A percentile compares a stretch with the other conserved stretches of the same genome.
Conservation (phyloP, 2,113 vertebrate genomes). For the Ranitomeya variabilis region DNA sequence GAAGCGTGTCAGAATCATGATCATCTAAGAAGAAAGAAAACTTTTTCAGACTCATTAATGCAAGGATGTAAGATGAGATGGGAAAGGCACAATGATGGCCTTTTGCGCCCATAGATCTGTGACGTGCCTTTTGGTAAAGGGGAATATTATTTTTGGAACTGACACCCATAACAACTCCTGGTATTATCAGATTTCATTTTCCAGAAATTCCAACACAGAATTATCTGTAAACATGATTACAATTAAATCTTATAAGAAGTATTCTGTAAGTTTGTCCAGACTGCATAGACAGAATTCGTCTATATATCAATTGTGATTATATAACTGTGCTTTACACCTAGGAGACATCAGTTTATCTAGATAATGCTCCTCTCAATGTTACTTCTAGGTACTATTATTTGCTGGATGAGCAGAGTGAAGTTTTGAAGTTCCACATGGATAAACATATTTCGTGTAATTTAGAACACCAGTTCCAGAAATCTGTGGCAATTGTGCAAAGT, state of each 20-base stretch:
- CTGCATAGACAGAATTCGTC: background rate
- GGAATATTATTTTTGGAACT: background rate
- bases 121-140: background rate
- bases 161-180: background rate
- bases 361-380: background rate
- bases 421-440: background rate
- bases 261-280: background rate
- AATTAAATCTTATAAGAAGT: too few species aligned
- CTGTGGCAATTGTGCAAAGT: background rate
- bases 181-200: background rate
- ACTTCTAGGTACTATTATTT: background rate
- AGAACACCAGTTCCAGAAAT: background rate
- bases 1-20: background rate
- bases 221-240: background rate
- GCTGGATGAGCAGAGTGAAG: background rate
- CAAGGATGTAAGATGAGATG: background rate
- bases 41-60: background rate
- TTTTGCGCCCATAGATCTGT: background rate
- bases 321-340: background rate
- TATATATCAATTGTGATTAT: background rate
- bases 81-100: background rate
- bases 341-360: background rate
- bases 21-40: background rate
- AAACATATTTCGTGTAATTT: background rate
- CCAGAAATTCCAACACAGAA: background rate